Percentiles rank a stretch among this genome's conserved stretches.
Conservation (phyloP, 1,140 invertebrate species). For the Leptopilina clavipes region DNA sequence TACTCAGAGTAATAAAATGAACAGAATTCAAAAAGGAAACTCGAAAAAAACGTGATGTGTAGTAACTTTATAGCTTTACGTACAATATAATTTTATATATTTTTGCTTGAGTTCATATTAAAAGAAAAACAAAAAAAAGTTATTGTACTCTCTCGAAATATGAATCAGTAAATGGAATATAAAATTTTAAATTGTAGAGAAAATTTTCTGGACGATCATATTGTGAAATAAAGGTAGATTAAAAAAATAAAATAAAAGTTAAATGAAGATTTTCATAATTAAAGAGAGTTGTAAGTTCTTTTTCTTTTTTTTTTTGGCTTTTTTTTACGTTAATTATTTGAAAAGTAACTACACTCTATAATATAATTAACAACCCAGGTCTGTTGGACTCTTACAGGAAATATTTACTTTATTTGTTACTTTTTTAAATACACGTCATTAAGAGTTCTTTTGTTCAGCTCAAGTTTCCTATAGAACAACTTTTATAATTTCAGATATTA, state of each 20-base stretch:
- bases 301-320: no score
- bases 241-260: no score
- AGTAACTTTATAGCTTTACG: background rate
- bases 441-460: background rate
- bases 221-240: no score
- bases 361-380: background rate
- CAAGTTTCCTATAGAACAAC: background rate
- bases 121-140: no score
- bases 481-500: background rate
- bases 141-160: no score
- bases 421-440: conserved; percentile 4
- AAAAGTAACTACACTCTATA: background rate
- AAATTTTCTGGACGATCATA: no score
- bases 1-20: background rate
- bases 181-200: no score
- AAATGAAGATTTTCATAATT: no score
- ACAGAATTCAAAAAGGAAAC: background rate
- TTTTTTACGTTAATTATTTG: background rate
- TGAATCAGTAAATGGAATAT: no score
- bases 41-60: background rate
- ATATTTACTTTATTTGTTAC: conserved; percentile 20
- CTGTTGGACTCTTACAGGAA: background rate
- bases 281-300: no score
- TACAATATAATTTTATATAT: background rate
- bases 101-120: no score